Base-by-base conservation (phyloP, 92 coral and sea anemone species). In the Desmophyllum pertusum region DNA sequence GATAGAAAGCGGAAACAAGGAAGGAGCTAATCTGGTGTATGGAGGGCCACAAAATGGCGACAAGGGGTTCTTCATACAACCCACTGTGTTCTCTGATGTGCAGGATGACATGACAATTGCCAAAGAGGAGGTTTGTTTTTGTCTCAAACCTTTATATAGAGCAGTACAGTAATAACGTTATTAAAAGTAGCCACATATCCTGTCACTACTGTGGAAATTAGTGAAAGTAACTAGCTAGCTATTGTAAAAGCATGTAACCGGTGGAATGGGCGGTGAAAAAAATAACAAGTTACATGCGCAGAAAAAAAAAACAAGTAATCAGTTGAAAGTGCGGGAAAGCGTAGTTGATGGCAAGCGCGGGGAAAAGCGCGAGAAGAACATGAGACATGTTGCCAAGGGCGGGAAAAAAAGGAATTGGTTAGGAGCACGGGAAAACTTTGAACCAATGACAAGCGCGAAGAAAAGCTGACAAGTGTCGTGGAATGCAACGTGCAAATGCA, bases 41-140 rank as follows among this genome's bases (percentile, higher is more conserved):
- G 99, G 99, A 21, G 99, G 99, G 5, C 91, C 70, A 41, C 87
- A 92, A 17, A 51, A 70, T 67, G 98, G 96, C 46, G 97, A 92
- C 89, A 96, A 96, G 80, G 99, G 99, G 10, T 96, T 80, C 92
- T 96, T 94, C 48, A 78, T 96, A 38, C 91, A 96, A 68, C 99
- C 99, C 2, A 96, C 99, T 3, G 98, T 96, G 38, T 96, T 96
- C 85, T 88, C 94, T 62, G 98, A 91, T 57, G 99, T 96, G 0
- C 85, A 94, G 83, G 99, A 96, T 75, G 76, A 94, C 89, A 96
- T 96, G 99, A 88, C 85, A 19, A 92, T 96, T 85, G 99, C 99
- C 48, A 85, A 89, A 64, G 98, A 96, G 80, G 99, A 96, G 98
- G 98, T 96, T 59, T 8, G 76, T 25, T 0, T n/a, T n/a, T n/a